phyloP scores from a whole-genome alignment of 2,113 vertebrate genomes.

The Chaenogobius annularis region DNA sequence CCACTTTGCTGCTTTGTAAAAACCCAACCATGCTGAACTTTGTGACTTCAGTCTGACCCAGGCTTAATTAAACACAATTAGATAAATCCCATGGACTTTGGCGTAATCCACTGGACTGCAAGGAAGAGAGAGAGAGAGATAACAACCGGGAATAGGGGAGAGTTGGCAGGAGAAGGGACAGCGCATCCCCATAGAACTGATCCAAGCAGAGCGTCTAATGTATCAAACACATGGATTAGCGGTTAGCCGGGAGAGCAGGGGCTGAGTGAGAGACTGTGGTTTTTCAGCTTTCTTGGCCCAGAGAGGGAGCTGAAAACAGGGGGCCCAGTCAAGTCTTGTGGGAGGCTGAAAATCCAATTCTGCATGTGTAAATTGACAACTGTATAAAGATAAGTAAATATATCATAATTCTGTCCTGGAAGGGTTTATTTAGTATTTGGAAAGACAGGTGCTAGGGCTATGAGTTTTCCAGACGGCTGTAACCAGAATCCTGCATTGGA shows the following conservation, averaged over 20 bases:
- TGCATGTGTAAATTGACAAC: slow-evolving; percentile 74
- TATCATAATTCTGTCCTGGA: slow-evolving; percentile 58
- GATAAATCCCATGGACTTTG: slow-evolving; percentile 73
- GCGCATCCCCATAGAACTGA: slow-evolving; percentile 70
- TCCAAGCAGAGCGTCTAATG: slow-evolving; percentile 75
- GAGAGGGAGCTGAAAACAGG: slow-evolving; percentile 35
- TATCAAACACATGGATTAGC: slow-evolving; percentile 82
- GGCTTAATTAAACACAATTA: slow-evolving; percentile 80
- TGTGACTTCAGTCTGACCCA: slow-evolving; percentile 61
- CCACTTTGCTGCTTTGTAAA: slow-evolving; percentile 41
- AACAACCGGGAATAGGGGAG: slow-evolving; percentile 53
- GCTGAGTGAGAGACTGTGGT: slow-evolving; percentile 69
- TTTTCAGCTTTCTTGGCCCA: slow-evolving; percentile 71
- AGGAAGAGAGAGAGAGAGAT: slow-evolving; percentile 51
- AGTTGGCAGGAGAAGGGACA: slow-evolving; percentile 70
- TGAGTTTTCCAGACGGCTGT: slow-evolving; percentile 65
- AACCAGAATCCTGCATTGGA: slow-evolving; percentile 47
- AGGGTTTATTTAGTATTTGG: slow-evolving; percentile 62
- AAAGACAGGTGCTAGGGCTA: slow-evolving; percentile 63
- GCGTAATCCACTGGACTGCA: slow-evolving; percentile 72
- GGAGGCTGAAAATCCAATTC: slow-evolving; percentile 63
- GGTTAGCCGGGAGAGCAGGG: slow-evolving; percentile 71
- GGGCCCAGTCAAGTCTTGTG: slow-evolving; percentile 66
- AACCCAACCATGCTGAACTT: slow-evolving; percentile 47
- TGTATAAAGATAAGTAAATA: slow-evolving; percentile 72